Evolutionary conservation across 2,888 invertebrate genomes (phyloP).

Genomic region (Hypolimnas misippus): DNA sequence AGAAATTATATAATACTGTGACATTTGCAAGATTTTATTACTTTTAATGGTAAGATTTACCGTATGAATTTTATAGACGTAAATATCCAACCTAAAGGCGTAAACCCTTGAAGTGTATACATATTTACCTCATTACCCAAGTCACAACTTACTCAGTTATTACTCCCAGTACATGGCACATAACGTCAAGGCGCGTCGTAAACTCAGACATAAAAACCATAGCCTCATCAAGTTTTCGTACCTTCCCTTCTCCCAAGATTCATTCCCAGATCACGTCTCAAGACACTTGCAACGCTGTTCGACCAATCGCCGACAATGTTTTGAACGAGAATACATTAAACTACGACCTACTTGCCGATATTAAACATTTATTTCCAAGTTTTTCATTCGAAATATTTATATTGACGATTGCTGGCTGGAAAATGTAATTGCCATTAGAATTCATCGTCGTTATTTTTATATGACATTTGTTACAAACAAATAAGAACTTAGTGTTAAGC

Average conservation of each 20-base stretch:
- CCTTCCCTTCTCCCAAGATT: constrained; percentile 46
- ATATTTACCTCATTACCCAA: constrained; percentile 20
- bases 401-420: neutral
- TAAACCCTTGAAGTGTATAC: constrained; percentile 9
- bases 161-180: constrained; percentile 28
- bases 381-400: constrained; percentile 1
- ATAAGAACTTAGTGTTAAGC: too few species aligned
- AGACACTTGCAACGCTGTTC: constrained; percentile 76
- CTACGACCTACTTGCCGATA: constrained; percentile 52
- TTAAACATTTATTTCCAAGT: constrained; percentile 45
- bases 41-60: neutral
- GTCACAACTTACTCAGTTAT: constrained; percentile 31
- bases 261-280: constrained; percentile 67
- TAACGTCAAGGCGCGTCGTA: constrained; percentile 31
- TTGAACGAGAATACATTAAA: constrained; percentile 75
- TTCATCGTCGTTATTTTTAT: too few species aligned
- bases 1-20: neutral
- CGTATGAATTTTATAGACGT: constrained; percentile 5
- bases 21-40: neutral
- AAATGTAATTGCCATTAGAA: neutral
- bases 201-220: constrained; percentile 35
- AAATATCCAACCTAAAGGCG: constrained; percentile 4
- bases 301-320: constrained; percentile 76
- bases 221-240: constrained; percentile 27
- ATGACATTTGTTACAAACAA: too few species aligned